phyloP scores from a whole-genome alignment of 1,140 invertebrate species.

The Nylanderia fulva region DNA sequence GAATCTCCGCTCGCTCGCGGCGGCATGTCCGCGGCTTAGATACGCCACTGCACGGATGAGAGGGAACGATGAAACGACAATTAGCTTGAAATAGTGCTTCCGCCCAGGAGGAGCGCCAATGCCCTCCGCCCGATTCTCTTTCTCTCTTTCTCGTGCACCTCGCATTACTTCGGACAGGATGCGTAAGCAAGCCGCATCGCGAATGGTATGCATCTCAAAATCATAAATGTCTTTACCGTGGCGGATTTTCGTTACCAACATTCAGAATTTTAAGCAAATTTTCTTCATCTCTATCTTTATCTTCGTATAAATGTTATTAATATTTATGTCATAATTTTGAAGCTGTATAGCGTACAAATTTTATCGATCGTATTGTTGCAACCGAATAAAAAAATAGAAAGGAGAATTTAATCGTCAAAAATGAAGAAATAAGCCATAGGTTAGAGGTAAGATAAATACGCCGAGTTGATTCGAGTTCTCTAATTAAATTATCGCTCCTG shows the following conservation, averaged over 20 bases:
- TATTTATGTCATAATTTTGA: background rate
- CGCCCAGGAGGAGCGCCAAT: constrained; percentile 72
- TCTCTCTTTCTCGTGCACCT: background rate
- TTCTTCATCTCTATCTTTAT: background rate
- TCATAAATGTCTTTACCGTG: constrained; percentile 18
- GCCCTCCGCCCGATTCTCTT: constrained; percentile 22
- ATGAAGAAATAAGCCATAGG: background rate
- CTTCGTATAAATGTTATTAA: background rate
- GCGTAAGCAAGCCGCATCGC: constrained; percentile 46
- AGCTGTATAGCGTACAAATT: constrained; percentile 7
- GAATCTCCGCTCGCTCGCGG: constrained; percentile 55
- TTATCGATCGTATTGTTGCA: background rate
- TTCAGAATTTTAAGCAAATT: constrained; percentile 29
- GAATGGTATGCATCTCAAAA: constrained; percentile 37
- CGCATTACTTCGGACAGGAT: constrained; percentile 50
- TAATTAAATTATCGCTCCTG: constrained; percentile 36
- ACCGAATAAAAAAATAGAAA: background rate
- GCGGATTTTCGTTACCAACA: background rate
- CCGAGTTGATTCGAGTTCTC: background rate
- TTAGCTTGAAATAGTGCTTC: constrained; percentile 81
- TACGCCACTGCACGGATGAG: constrained; percentile 64
- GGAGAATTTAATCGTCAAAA: background rate
- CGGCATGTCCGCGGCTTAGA: constrained; percentile 63
- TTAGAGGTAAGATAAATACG: background rate
- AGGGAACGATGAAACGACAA: constrained; percentile 77